Base-by-base conservation (phyloP, 2,113 vertebrate genomes). In the Cryptotis parvus region DNA sequence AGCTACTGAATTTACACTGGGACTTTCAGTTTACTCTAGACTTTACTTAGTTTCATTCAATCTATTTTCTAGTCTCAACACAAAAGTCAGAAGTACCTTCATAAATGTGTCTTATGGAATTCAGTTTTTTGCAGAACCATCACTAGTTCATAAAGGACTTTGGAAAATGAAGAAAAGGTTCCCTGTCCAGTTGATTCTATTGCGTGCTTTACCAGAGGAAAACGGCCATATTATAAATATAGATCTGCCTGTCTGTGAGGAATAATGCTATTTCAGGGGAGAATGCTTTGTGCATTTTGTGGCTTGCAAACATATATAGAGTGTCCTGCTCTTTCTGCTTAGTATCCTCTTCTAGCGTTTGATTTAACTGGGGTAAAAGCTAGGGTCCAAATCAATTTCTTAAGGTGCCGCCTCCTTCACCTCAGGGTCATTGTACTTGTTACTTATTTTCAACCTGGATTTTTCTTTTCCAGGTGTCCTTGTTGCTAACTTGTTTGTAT, bases 101-200 rank as follows among this genome's bases (percentile, higher is more conserved):
- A 41, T 33, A 85, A 86, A 45, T 18, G 16, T 72, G 18, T 9
- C 8, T 4, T 24, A 31, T 12, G 3, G 69, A 72, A 22, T 35
- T 37, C 9, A 3, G n/a, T 27, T 84, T 18, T 12, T 77, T n/a
- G 24, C 11, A 91, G 84, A 76, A 52, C 11, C n/a, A 41, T 6
- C 0, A 7, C 0, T 3, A 39, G 11, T 10, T 14, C 41, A 9
- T 0, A 63, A 14, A 8, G 16, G 12, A 27, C 14, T 45, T 75
- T 74, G 65, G 35, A 16, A 88, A 49, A 66, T 61, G 33, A 45
- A 78, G 29, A 72, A 33, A 58, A 65, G 37, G 12, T 4, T 6
- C 31, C 10, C 26, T 73, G 11, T 55, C 22, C 7, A 63, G 31
- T 9, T 41, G 27, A 45, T 35, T 92, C 79, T 68, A 33, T 11